Evolutionary conservation across 2,888 invertebrate species (phyloP).

Genomic region (Cheilosia pagana): DNA sequence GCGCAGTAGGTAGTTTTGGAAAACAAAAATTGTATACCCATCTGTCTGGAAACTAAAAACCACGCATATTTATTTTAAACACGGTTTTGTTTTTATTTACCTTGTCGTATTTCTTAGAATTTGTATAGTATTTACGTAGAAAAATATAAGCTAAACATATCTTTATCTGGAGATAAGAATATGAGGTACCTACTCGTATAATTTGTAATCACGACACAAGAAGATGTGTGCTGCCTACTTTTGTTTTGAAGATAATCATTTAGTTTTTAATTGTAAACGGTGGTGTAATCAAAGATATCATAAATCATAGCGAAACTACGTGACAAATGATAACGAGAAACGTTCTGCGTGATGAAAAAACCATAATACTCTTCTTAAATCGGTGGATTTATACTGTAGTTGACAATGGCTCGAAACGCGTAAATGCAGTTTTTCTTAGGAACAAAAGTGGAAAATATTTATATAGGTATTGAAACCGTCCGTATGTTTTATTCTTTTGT

Average conservation of each 20-base stretch:
- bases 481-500: too few species aligned
- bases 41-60: neutral
- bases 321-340: neutral
- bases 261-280: neutral
- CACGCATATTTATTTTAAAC: neutral
- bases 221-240: neutral
- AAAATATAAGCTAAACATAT: neutral
- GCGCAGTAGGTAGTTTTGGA: neutral
- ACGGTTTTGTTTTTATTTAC: constrained; percentile 7
- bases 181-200: neutral
- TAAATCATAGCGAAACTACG: neutral
- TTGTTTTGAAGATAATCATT: neutral
- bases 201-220: neutral
- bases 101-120: constrained; percentile 9
- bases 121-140: neutral
- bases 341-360: too few species aligned
- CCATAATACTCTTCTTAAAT: too few species aligned
- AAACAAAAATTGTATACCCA: neutral
- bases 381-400: too few species aligned
- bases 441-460: too few species aligned
- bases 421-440: too few species aligned
- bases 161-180: constrained; percentile 4
- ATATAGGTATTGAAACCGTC: too few species aligned
- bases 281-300: neutral
- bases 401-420: too few species aligned